phyloP scores from a whole-genome alignment of 2,797 vertebrate species.

The Centroberyx gerrardi region DNA sequence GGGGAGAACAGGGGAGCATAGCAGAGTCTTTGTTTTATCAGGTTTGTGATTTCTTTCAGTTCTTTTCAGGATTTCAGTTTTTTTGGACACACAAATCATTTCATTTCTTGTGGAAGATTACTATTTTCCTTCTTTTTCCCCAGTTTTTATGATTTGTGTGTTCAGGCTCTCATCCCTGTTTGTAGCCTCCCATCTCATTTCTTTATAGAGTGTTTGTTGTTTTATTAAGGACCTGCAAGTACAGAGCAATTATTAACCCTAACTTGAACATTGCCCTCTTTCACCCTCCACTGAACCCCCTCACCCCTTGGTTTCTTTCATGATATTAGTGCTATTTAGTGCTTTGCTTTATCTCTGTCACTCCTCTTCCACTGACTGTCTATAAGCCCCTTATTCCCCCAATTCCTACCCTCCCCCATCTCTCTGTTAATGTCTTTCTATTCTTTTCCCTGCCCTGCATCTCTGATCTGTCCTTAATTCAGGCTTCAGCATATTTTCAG shows the following conservation, averaged over 20 bases:
- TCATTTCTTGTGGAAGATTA: no score
- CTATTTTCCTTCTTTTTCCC: background rate
- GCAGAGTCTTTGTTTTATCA: no score
- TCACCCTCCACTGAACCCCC: slow-evolving; percentile 23
- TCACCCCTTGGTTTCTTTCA: background rate
- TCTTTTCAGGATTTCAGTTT: no score
- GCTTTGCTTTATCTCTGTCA: slow-evolving; percentile 36
- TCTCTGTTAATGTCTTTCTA: slow-evolving; percentile 5
- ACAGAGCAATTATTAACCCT: background rate
- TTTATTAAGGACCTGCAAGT: background rate
- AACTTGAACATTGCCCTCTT: background rate
- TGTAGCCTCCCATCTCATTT: no score
- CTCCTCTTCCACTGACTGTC: slow-evolving; percentile 34
- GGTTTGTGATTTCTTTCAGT: no score
- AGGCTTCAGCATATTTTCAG: background rate
- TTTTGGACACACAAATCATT: no score
- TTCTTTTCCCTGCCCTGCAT: background rate
- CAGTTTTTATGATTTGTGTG: background rate
- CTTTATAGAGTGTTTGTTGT: no score
- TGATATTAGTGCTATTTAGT: slow-evolving; percentile 28
- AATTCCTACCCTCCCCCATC: slow-evolving; percentile 36
- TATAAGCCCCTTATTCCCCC: slow-evolving; percentile 57
- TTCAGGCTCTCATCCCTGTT: no score
- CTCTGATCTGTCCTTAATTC: background rate
- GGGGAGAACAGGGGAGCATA: no score